Base-by-base conservation (phyloP, 2,113 vertebrate species). In the Echinops telfairi region DNA sequence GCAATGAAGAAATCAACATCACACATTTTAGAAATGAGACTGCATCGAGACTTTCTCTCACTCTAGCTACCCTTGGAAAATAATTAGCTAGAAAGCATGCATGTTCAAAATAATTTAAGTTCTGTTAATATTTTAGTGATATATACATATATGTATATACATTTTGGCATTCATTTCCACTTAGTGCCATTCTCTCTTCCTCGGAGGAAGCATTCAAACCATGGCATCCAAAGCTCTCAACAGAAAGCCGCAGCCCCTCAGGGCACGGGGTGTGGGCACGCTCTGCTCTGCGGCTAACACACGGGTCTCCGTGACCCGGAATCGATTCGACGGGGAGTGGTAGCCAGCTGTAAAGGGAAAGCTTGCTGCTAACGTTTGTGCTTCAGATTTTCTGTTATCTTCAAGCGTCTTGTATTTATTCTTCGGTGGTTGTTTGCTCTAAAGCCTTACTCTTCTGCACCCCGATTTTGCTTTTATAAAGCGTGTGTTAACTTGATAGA, bases 311-410 rank as follows among this genome's bases (percentile, higher is more conserved):
- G 9, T 36, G 20, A 20, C 15, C 6, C 33, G 68, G 31, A 33
- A 19, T 17, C 16, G 16, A 71, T 16, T 33, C 2, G 14, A 6
- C 17, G 68, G 31, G 15, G 33, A 71, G 4, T 17, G 31, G 68
- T 71, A 71, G 31, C 31, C 15, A n/a, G 31, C 5, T 71, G 31
- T 75, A 40, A 58, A 75, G 16, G 27, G 70, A 82, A 77, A 82
- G 3, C 10, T 8, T 1, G 1, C 68, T 22, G 14, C 71, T 53
- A 23, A 43, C 15, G 53, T 57, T 20, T 57, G 29, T 23, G 22
- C 22, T 58, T 95, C 31, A 40, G 15, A 76, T 90, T 92, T 91
- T 6, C 53, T 94, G 10, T 80, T 77, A 60, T 83, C 86, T 92
- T 36, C 43, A 83, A n/a, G 3, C 68, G 36, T 60, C 15, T 78